These are phyloP conservation scores for Lysiphlebus fabarum DNA, from an alignment of 1,140 invertebrate species.

Conservation along the genomic window DNA sequence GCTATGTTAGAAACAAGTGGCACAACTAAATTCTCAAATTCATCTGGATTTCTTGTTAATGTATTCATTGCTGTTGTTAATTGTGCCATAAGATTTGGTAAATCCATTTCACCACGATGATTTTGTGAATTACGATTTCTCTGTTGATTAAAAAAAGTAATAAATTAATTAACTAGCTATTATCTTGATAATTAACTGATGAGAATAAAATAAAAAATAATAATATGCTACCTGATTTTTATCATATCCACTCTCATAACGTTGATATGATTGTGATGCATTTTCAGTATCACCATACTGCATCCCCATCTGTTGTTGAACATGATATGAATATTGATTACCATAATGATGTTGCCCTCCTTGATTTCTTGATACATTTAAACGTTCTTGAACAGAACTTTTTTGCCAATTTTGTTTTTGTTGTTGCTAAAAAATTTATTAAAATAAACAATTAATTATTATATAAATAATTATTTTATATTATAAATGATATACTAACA, in stretches of 20 bases:
- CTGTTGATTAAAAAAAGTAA: slow-evolving; percentile 9
- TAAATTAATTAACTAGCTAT: slow-evolving; percentile 7
- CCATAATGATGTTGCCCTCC: slow-evolving; percentile 25
- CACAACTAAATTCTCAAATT: slow-evolving; percentile 58
- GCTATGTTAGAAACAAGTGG: slow-evolving; percentile 59
- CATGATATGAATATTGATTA: slow-evolving; percentile 27
- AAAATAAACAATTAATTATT: background rate
- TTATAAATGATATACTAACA: slow-evolving; percentile 8
- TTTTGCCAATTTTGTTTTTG: slow-evolving; percentile 15
- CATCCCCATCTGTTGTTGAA: slow-evolving; percentile 26
- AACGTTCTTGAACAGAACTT: slow-evolving; percentile 19
- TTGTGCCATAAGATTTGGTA: slow-evolving; percentile 46
- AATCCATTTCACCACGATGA: slow-evolving; percentile 25
- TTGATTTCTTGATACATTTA: slow-evolving; percentile 18
- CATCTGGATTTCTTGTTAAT: slow-evolving; percentile 61
- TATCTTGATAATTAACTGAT: background rate
- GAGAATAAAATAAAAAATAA: slow-evolving; percentile 3
- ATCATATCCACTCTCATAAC: slow-evolving; percentile 32
- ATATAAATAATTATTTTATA: background rate
- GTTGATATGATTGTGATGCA: slow-evolving; percentile 29
- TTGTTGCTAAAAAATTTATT: background rate
- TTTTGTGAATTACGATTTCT: slow-evolving; percentile 22
- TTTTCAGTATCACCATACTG: slow-evolving; percentile 30
- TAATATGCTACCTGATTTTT: slow-evolving; percentile 31
- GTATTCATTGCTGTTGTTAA: slow-evolving; percentile 60